These are phyloP conservation scores for Pseudorectes ferrugineus DNA, from an alignment of 2,113 vertebrate genomes.

Conservation along the genomic window DNA sequence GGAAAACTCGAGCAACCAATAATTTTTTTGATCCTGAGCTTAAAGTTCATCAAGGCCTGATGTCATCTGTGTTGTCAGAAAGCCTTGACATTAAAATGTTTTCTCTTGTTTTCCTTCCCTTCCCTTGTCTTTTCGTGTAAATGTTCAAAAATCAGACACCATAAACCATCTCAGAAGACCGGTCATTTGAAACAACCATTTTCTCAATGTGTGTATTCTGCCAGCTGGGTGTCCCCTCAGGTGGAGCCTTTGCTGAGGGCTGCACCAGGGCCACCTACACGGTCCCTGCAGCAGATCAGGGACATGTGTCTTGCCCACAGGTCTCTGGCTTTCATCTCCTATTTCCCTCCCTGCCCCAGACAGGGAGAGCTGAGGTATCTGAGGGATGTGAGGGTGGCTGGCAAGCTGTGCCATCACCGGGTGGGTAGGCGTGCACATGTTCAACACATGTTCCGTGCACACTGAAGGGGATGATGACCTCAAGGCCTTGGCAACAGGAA, in stretches of 20 bases:
- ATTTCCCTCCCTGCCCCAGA: background rate
- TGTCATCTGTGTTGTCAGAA: background rate
- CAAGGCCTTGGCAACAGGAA: background rate
- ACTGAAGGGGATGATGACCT: background rate
- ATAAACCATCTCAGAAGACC: background rate
- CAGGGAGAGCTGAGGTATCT: background rate
- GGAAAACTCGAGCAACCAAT: background rate
- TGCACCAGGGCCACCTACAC: background rate
- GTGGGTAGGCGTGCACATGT: rapidly evolving
- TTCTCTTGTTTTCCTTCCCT: background rate
- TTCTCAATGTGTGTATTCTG: background rate
- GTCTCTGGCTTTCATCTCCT: background rate
- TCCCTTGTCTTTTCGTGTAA: background rate
- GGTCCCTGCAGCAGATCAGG: background rate
- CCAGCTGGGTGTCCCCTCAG: background rate
- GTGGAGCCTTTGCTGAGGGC: background rate
- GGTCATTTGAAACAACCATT: background rate
- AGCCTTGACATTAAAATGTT: background rate
- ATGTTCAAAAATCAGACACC: background rate
- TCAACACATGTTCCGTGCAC: rapidly evolving
- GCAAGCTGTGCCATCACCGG: background rate
- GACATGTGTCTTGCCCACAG: background rate
- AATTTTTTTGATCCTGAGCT: background rate
- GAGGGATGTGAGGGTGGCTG: background rate
- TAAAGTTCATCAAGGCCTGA: background rate